A percentile compares a stretch with the other conserved stretches of the same genome.
These are phyloP conservation scores for Baryphthengus martii DNA, from an alignment of 2,113 vertebrate species.

Conservation along the genomic window DNA sequence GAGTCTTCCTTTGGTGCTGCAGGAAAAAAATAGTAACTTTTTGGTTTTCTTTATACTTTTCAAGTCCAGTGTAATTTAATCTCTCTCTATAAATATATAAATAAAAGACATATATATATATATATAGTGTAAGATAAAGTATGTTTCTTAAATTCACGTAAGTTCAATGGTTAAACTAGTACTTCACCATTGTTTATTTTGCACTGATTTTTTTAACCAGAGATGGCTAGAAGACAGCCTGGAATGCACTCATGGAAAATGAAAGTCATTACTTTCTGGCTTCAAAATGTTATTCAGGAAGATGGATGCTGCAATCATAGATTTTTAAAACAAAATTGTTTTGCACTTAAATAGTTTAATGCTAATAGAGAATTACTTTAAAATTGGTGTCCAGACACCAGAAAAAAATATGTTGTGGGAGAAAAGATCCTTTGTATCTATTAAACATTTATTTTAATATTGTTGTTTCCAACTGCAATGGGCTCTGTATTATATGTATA, in stretches of 20 bases:
- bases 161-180: constrained; percentile 73
- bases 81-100: constrained; percentile 58
- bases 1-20: constrained; percentile 68
- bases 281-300: constrained; percentile 83
- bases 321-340: constrained; percentile 76
- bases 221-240: constrained; percentile 76
- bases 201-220: constrained; percentile 84
- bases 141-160: constrained; percentile 72
- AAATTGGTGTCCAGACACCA: constrained; percentile 77
- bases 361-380: constrained; percentile 86
- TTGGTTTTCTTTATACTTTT: constrained; percentile 72
- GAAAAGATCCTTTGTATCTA: constrained; percentile 85
- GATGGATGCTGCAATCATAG: constrained; percentile 88
- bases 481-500: constrained; percentile 87
- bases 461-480: constrained; percentile 85
- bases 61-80: constrained; percentile 69
- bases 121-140: constrained; percentile 70
- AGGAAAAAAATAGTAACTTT: constrained; percentile 70
- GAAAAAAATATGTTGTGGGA: constrained; percentile 74
- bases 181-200: constrained; percentile 79
- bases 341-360: constrained; percentile 92
- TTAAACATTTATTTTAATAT: constrained; percentile 95
- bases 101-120: constrained; percentile 48
- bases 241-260: constrained; percentile 76
- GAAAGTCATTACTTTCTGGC: constrained; percentile 76